Evolutionary conservation across 2,113 vertebrate genomes (phyloP).

Genomic region (Athene noctua): DNA sequence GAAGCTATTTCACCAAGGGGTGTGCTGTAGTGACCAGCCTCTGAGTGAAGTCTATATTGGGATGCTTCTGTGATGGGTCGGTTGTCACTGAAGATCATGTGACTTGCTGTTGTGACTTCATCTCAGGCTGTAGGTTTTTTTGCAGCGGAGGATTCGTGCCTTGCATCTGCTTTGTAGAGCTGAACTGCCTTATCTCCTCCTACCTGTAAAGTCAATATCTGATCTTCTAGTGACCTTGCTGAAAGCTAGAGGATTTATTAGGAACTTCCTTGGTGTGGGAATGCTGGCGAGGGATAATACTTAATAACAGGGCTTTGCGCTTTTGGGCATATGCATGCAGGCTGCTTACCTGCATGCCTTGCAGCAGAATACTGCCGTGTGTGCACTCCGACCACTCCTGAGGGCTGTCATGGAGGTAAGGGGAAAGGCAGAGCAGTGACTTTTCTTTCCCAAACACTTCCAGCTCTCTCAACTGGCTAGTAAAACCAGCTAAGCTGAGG

Average conservation of each 20-base stretch:
- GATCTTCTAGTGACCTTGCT: not conserved
- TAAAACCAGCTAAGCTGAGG: not conserved
- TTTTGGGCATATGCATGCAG: not conserved
- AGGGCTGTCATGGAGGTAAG: not conserved
- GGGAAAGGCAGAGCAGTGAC: not conserved
- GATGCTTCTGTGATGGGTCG: not conserved
- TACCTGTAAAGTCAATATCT: not conserved
- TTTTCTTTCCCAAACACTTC: not conserved
- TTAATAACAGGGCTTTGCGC: not conserved
- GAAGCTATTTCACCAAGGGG: not conserved
- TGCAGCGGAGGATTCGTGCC: not conserved
- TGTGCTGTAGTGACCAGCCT: not conserved
- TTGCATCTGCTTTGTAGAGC: not conserved
- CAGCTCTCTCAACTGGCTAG: not conserved
- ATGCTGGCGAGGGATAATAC: not conserved
- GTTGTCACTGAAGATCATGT: not conserved
- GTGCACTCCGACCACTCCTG: not conserved
- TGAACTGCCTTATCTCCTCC: not conserved
- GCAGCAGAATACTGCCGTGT: not conserved
- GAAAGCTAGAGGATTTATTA: not conserved
- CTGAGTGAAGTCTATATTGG: not conserved
- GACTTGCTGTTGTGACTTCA: not conserved
- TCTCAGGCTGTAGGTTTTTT: not conserved
- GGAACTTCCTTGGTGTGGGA: not conserved
- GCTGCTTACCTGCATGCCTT: not conserved